These are phyloP conservation scores for Bursaphelenchus mucronatus DNA, from an alignment of 1,140 invertebrate genomes.

Conservation along the genomic window DNA sequence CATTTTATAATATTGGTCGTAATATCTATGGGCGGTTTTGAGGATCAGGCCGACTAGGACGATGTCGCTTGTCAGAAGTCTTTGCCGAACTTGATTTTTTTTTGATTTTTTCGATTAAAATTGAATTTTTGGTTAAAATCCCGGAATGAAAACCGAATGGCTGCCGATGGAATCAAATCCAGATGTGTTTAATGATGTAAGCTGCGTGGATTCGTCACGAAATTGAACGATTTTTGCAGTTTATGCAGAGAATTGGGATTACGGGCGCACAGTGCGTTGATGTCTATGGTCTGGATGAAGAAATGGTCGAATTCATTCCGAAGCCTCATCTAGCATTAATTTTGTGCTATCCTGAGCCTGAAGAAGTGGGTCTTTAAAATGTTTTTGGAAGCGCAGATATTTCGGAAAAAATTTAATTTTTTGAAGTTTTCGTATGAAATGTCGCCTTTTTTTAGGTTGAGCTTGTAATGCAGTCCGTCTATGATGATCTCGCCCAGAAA, in stretches of 20 bases:
- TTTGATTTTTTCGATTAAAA: too few relatives aligned
- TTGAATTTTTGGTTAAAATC: too few relatives aligned
- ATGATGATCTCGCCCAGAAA: slow-evolving; percentile 24
- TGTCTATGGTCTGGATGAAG: slow-evolving; percentile 47
- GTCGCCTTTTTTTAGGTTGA: slow-evolving; percentile 24
- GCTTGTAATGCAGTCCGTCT: slow-evolving; percentile 31
- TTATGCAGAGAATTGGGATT: slow-evolving; percentile 40
- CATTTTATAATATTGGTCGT: too few relatives aligned
- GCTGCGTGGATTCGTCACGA: slow-evolving; percentile 4
- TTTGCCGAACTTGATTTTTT: too few relatives aligned
- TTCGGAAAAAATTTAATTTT: slow-evolving; percentile 33
- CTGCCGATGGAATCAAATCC: slow-evolving; percentile 47
- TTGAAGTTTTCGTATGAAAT: slow-evolving; percentile 17
- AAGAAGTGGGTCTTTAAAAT: slow-evolving; percentile 18
- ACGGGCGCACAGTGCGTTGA: slow-evolving; percentile 38
- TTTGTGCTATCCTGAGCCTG: slow-evolving; percentile 43
- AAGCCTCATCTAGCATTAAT: slow-evolving; percentile 44
- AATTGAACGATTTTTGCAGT: slow-evolving; percentile 36
- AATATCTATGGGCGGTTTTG: too few relatives aligned
- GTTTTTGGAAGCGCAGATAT: not conserved
- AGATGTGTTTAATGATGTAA: slow-evolving; percentile 42
- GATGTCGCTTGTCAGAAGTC: too few relatives aligned
- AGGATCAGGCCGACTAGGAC: too few relatives aligned
- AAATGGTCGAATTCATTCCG: slow-evolving; percentile 37
- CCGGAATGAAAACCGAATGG: slow-evolving; percentile 15